Base-by-base conservation (phyloP, 2,797 vertebrate species). In the Sphenopsis melanotis region DNA sequence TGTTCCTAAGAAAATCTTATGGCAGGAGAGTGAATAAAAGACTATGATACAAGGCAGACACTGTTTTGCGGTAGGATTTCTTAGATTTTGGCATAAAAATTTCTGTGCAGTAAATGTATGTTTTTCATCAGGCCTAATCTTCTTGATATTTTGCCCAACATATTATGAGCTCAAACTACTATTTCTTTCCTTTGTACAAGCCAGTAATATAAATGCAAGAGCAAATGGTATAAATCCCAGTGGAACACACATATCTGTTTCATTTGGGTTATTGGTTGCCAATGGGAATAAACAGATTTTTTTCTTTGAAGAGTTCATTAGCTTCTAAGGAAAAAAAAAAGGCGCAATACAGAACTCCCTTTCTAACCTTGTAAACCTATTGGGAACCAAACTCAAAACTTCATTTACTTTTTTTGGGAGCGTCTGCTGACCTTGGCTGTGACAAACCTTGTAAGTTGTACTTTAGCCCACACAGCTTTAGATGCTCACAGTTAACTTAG, bases 141-240 rank as follows among this genome's bases (percentile, higher is more conserved):
- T 96, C 93, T 96, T 97, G 96, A 92, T 90, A 91, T 53, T 95
- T 94, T 97, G 95, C 96, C 95, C 91, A 94, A 95, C 56, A 50
- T 85, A 95, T 91, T 95, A 95, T 81, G 84, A 96, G 75, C 71
- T 95, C 79, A 95, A 96, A 92, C 95, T 94, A 95, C 94, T 94
- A 95, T 94, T 97, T 97, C 89, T 97, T 97, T 97, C 95, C 94
- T 95, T 96, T 95, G 76, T 90, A 95, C 39, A 96, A 95, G 95
- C 96, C 95, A 97, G 74, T 96, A 94, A 86, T 84, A 89, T 66
- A 95, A 95, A 89, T 41, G 74, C 53, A 94, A 82, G 72, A 88
- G 88, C 47, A 94, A 97, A 95, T 90, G 72, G 79, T 95, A 94
- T 50, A 93, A 94, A 96, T 77, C 87, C 69, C 96, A 83, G 11